Percentiles rank a stretch among this genome's conserved stretches.
Conservation (phyloP, 2,888 invertebrate species). For the Busseola fusca region DNA sequence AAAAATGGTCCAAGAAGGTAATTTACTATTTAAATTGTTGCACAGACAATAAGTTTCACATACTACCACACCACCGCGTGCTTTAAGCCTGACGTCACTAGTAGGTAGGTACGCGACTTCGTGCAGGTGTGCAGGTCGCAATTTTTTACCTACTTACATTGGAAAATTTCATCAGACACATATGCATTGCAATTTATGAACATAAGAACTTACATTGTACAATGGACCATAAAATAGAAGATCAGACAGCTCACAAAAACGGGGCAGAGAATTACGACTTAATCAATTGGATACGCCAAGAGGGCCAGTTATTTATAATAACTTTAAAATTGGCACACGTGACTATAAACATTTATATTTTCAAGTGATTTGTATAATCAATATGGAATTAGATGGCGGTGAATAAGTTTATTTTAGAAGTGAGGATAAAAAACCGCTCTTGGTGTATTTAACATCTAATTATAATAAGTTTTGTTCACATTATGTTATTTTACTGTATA, state of each 20-base stretch:
- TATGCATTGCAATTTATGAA: conserved; percentile 35
- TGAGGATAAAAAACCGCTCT: neutral
- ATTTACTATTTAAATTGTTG: conserved; percentile 51
- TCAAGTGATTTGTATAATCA: conserved; percentile 18
- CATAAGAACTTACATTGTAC: conserved; percentile 35
- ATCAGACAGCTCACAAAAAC: conserved; percentile 35
- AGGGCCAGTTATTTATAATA: conserved; percentile 18
- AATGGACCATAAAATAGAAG: conserved; percentile 37
- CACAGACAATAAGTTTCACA: conserved; percentile 58
- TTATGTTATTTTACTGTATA: neutral
- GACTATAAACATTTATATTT: conserved; percentile 21
- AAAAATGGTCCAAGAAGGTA: conserved; percentile 22
- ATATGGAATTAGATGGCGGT: conserved; percentile 18
- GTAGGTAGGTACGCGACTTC: conserved; percentile 42
- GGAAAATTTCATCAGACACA: conserved; percentile 63
- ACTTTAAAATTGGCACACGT: conserved; percentile 17
- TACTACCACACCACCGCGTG: conserved; percentile 62
- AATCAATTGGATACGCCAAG: conserved; percentile 31
- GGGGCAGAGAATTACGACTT: conserved; percentile 21
- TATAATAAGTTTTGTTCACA: conserved; percentile 15
- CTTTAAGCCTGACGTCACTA: conserved; percentile 71
- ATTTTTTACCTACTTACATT: conserved; percentile 68
- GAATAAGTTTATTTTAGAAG: conserved; percentile 11
- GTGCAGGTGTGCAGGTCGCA: conserved; percentile 70
- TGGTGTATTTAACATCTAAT: conserved; percentile 1